Base-by-base conservation (phyloP, 2,113 vertebrate genomes). In the Pionites leucogaster region DNA sequence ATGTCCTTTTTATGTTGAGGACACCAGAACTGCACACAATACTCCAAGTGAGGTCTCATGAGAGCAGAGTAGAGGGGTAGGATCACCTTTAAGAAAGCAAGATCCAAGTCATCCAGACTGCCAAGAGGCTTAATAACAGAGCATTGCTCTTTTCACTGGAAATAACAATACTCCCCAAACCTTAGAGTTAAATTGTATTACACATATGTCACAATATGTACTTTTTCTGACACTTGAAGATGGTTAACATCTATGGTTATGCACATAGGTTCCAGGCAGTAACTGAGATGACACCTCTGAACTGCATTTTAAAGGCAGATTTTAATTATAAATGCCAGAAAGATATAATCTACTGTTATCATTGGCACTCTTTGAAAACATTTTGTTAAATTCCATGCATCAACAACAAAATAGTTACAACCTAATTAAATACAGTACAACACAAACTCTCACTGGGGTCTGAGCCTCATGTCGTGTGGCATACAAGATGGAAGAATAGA, bases 311-410 rank as follows among this genome's bases (percentile, higher is more conserved):
- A 60, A 86, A 93, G 57, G 27, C 8, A 92, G 27, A 75, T 94
- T 96, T 93, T 88, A 83, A 70, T 88, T 96, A 55, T 93, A 86
- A 90, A 72, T 90, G 69, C 22, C 62, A 28, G 55, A 52, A 65
- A 84, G 59, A 88, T 71, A 88, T 72, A 94, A 96, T 92, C 92
- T 88, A 68, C 90, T 90, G 55, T 94, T 72, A 84, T 44, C 44
- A 39, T 37, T 92, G 93, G 23, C 57, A 52, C 29, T 81, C 50
- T 90, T 67, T 75, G 82, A 90, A 91, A 27, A 31, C 57, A 88
- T 92, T 96, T 95, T 76, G 88, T 93, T 96, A 93, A 91, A 94
- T 93, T 93, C 76, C 49, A 65, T 72, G n/a, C 92, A 96, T 93
- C 88, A 92, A 88, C 29, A 94, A 68, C 72, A 78, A 95, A 93